Evolutionary conservation across 2,797 vertebrate species (phyloP).

Genomic region (Phalanger gymnotis): DNA sequence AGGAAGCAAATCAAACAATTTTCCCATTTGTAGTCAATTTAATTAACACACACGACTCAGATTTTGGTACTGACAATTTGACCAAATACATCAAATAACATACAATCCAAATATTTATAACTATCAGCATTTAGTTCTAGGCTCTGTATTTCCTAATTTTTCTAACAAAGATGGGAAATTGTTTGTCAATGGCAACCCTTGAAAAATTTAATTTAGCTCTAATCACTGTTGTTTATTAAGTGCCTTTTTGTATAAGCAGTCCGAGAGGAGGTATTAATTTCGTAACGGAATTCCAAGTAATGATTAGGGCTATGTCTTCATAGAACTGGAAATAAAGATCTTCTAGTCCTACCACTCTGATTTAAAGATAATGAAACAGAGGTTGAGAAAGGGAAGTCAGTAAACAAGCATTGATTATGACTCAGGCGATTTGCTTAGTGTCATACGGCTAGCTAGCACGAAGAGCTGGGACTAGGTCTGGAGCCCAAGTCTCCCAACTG

Average conservation of each 20-base stretch:
- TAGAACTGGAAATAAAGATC: background rate
- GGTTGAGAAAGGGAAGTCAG: background rate
- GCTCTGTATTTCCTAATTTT: conserved; percentile 6
- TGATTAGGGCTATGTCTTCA: background rate
- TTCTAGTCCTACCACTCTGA: background rate
- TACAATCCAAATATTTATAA: conserved; percentile 3
- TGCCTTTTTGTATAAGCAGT: conserved; percentile 21
- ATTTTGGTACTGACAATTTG: conserved; percentile 37
- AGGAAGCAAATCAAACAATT: conserved; percentile 21
- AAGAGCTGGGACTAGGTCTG: background rate
- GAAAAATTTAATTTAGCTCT: conserved; percentile 4
- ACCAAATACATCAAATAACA: conserved; percentile 12
- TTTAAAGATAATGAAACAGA: background rate
- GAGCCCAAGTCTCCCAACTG: background rate
- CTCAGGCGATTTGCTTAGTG: background rate
- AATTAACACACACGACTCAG: background rate
- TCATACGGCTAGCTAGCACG: background rate
- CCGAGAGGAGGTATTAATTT: conserved; percentile 28
- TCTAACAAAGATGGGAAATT: background rate
- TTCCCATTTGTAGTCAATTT: conserved; percentile 35
- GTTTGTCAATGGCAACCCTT: conserved; percentile 17
- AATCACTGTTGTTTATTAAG: conserved; percentile 46
- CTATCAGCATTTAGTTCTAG: conserved; percentile 10
- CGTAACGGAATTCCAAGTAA: conserved; percentile 42
- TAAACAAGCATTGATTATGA: background rate